phyloP scores from a whole-genome alignment of 2,113 vertebrate genomes.

The Crotophaga sulcirostris region DNA sequence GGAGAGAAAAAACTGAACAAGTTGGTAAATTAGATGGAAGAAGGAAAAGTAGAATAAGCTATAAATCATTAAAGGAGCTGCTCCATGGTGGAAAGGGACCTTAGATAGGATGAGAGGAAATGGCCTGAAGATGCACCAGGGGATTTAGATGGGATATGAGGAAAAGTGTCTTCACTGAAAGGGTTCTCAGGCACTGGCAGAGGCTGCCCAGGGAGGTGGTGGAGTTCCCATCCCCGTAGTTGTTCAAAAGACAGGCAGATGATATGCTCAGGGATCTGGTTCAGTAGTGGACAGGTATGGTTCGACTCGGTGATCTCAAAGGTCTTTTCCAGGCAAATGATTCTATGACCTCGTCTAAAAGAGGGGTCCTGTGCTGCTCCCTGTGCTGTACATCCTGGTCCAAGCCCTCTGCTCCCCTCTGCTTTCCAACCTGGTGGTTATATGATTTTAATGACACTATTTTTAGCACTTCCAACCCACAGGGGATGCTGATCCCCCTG shows the following conservation, averaged over 20 bases:
- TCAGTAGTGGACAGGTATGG: too few relatives aligned
- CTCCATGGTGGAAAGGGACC: not conserved
- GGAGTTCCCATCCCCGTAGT: too few relatives aligned
- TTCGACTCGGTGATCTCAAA: too few relatives aligned
- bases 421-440: rapidly evolving
- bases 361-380: rapidly evolving
- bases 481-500: rapidly evolving
- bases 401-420: not conserved
- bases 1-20: not conserved
- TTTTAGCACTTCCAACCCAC: not conserved
- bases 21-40: constrained; percentile 46
- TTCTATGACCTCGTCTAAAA: not conserved
- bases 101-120: too few relatives aligned
- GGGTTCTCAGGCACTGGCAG: too few relatives aligned
- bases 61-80: constrained; percentile 56
- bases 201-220: too few relatives aligned
- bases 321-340: too few relatives aligned
- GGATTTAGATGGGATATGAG: too few relatives aligned
- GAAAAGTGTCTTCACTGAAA: too few relatives aligned
- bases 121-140: too few relatives aligned
- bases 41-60: constrained; percentile 38
- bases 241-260: too few relatives aligned
- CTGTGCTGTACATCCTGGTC: not conserved
- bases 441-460: not conserved
- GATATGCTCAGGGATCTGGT: too few relatives aligned